Percentiles rank a stretch among this genome's conserved stretches.
phyloP scores from a whole-genome alignment of 2,888 invertebrate species.

The Polyommatus iphigenia region DNA sequence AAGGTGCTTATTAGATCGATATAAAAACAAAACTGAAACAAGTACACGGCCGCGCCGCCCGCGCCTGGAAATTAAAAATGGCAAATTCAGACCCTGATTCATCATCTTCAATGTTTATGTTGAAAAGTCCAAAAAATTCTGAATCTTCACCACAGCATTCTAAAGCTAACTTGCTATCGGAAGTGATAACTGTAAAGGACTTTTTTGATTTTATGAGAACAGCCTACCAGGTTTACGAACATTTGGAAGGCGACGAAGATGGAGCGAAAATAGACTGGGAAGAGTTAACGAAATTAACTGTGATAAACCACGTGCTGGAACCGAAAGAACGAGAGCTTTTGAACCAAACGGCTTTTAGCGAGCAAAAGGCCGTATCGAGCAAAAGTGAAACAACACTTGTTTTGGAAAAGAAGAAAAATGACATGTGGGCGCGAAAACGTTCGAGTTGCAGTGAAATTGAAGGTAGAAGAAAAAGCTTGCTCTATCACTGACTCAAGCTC shows the following conservation, averaged over 20 bases:
- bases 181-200: conserved; percentile 84
- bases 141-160: conserved; percentile 55
- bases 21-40: conserved; percentile 15
- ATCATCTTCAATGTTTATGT: conserved; percentile 65
- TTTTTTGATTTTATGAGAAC: conserved; percentile 87
- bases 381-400: conserved; percentile 60
- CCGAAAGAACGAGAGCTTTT: conserved; percentile 72
- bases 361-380: conserved; percentile 60
- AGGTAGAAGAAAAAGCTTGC: conserved; percentile 47
- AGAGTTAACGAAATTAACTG: conserved; percentile 72
- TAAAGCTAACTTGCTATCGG: conserved; percentile 60
- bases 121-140: conserved; percentile 55
- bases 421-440: conserved; percentile 54
- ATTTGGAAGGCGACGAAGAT: conserved; percentile 67
- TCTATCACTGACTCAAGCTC: neutral
- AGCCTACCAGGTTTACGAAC: conserved; percentile 84
- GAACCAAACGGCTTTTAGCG: conserved; percentile 55
- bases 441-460: conserved; percentile 70
- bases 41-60: conserved; percentile 35
- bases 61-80: conserved; percentile 49
- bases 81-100: conserved; percentile 62
- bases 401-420: conserved; percentile 54
- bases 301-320: conserved; percentile 72
- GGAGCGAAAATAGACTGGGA: conserved; percentile 75
- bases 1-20: conserved; percentile 58